Conservation (phyloP, 2,888 invertebrate species). For the Catocala sponsa region DNA sequence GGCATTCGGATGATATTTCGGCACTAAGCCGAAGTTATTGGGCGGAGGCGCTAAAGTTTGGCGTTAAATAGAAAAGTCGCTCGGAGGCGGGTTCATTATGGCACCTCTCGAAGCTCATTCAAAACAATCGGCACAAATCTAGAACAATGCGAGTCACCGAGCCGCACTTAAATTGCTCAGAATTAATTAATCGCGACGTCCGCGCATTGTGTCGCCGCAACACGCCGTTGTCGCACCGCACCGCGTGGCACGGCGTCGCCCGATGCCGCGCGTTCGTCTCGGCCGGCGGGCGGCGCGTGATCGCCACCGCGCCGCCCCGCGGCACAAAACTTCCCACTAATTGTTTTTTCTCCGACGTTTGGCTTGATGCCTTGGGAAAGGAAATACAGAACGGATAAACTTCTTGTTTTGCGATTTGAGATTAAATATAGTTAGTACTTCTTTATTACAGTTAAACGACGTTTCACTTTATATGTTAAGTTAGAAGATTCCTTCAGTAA, state of each 20-base stretch:
- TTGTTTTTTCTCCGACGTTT: constrained; percentile 65
- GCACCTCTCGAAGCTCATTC: constrained; percentile 46
- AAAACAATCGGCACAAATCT: constrained; percentile 57
- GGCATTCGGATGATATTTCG: constrained; percentile 18
- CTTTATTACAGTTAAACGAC: constrained; percentile 20
- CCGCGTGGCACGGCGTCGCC: constrained; percentile 18
- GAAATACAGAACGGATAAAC: constrained; percentile 58
- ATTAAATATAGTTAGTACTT: constrained; percentile 45
- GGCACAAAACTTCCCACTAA: constrained; percentile 56
- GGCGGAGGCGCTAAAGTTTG: constrained; percentile 29
- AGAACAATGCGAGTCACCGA: constrained; percentile 49
- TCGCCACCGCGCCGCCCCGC: neutral
- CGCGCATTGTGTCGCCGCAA: constrained; percentile 49
- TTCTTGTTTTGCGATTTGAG: constrained; percentile 57
- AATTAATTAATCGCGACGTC: constrained; percentile 61
- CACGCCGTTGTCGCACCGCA: constrained; percentile 22
- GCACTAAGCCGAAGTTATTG: constrained; percentile 32
- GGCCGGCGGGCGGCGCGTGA: constrained; percentile 10
- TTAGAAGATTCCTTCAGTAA: too few species aligned
- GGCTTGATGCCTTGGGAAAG: constrained; percentile 60
- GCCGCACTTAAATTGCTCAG: constrained; percentile 51
- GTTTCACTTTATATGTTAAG: too few species aligned
- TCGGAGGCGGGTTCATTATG: constrained; percentile 47
- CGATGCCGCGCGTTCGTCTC: constrained; percentile 26
- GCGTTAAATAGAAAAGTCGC: constrained; percentile 48